A percentile compares a stretch with the other conserved stretches of the same genome.
These are phyloP conservation scores for Chymomyza amoena DNA, from an alignment of 2,888 invertebrate genomes.

Conservation along the genomic window DNA sequence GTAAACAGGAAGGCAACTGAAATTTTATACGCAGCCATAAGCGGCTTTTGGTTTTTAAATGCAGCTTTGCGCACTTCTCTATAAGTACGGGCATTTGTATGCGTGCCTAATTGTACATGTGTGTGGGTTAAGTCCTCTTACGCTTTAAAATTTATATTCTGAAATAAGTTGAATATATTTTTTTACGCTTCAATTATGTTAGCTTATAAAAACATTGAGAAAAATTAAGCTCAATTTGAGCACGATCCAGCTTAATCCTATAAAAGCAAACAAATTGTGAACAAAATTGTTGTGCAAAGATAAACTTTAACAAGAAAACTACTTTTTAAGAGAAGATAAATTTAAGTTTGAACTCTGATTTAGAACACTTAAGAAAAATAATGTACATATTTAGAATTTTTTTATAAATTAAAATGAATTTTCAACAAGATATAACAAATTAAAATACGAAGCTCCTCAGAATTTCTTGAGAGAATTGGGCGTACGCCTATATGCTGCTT, in stretches of 20 bases:
- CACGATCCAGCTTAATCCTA: not conserved
- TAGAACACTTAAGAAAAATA: too few relatives aligned
- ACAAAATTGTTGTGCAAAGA: too few relatives aligned
- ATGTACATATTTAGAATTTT: too few relatives aligned
- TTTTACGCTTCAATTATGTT: not conserved
- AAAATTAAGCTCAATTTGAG: not conserved
- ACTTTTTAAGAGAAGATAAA: too few relatives aligned
- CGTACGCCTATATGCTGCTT: too few relatives aligned
- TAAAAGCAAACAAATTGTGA: too few relatives aligned
- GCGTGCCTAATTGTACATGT: not conserved
- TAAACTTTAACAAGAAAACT: too few relatives aligned
- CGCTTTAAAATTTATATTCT: not conserved
- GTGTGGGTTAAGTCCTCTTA: not conserved
- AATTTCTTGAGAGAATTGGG: too few relatives aligned
- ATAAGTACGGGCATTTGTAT: not conserved
- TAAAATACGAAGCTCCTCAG: too few relatives aligned
- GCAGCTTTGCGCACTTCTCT: not conserved
- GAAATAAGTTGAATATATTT: not conserved
- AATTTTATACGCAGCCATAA: constrained; percentile 17
- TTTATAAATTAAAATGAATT: too few relatives aligned
- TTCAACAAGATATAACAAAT: too few relatives aligned
- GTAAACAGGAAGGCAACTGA: constrained; percentile 12
- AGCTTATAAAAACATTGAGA: not conserved
- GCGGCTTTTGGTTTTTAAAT: constrained; percentile 10
- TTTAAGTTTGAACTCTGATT: too few relatives aligned